These are phyloP conservation scores for Gonatopus flavifemur DNA, from an alignment of 1,140 invertebrate genomes.

Conservation along the genomic window DNA sequence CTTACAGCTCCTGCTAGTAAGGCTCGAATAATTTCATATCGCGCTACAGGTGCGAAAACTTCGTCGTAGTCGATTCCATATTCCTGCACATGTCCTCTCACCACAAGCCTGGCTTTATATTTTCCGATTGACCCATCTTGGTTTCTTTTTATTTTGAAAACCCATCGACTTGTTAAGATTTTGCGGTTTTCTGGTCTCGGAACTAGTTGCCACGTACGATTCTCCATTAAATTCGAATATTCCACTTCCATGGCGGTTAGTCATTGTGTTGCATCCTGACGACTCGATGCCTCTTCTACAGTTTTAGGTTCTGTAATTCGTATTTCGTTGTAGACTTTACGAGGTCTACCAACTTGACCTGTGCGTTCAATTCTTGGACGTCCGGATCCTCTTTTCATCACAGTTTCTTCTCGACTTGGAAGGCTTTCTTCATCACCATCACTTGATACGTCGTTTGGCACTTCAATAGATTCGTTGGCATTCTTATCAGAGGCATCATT, in stretches of 20 bases:
- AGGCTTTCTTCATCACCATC: no score
- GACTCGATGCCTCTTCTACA: neutral
- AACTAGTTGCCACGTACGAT: neutral
- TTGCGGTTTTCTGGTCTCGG: constrained; percentile 1
- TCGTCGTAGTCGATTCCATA: constrained; percentile 34
- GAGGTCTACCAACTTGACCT: no score
- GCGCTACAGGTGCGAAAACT: constrained; percentile 37
- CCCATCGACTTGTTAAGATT: neutral
- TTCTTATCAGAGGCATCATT: no score
- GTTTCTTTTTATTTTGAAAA: constrained; percentile 22
- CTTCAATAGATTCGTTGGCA: no score
- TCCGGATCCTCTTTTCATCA: no score
- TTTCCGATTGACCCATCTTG: constrained; percentile 27
- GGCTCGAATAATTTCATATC: constrained; percentile 28
- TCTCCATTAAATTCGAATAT: constrained; percentile 12
- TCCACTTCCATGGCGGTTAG: constrained; percentile 1
- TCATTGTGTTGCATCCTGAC: neutral
- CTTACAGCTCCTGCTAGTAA: constrained; percentile 27
- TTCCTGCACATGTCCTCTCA: constrained; percentile 28
- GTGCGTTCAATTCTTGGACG: no score
- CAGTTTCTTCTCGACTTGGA: no score
- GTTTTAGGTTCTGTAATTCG: no score
- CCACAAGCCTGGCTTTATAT: constrained; percentile 51
- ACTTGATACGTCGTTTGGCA: no score
- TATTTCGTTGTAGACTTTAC: no score